Conservation (phyloP, 92 coral and sea anemone genomes). For the Porites divaricata region DNA sequence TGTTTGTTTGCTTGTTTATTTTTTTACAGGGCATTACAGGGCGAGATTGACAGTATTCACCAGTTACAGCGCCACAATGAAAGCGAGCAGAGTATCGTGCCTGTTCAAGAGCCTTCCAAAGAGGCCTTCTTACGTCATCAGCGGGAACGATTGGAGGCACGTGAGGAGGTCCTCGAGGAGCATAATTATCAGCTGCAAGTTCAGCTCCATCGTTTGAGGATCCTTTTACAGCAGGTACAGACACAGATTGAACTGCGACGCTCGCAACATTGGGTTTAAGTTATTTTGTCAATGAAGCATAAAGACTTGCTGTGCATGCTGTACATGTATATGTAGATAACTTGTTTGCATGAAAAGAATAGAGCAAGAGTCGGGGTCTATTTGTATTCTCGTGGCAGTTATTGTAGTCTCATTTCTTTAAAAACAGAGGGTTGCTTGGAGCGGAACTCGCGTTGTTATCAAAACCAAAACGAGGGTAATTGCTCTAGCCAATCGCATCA, state of each 20-base stretch:
- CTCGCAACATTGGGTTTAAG: conserved; percentile 59
- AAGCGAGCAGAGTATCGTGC: conserved; percentile 35
- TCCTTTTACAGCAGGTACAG: conserved; percentile 90
- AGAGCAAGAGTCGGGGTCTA: no score
- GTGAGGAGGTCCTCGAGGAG: conserved; percentile 95
- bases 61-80: conserved; percentile 64
- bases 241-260: conserved; percentile 58
- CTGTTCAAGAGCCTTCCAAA: conserved; percentile 60
- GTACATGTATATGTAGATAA: no score
- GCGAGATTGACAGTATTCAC: conserved; percentile 76
- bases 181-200: conserved; percentile 93
- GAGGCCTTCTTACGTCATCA: conserved; percentile 72
- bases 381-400: no score
- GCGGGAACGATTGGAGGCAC: conserved; percentile 88
- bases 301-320: no score
- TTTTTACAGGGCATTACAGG: conserved; percentile 75
- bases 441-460: no score
- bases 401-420: no score
- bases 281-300: background rate
- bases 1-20: background rate
- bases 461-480: no score
- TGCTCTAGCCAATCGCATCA: no score
- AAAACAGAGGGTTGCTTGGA: no score
- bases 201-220: conserved; percentile 83
- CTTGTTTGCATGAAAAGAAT: no score